phyloP scores from a whole-genome alignment of 2,113 vertebrate species.

The Anolis carolinensis region DNA sequence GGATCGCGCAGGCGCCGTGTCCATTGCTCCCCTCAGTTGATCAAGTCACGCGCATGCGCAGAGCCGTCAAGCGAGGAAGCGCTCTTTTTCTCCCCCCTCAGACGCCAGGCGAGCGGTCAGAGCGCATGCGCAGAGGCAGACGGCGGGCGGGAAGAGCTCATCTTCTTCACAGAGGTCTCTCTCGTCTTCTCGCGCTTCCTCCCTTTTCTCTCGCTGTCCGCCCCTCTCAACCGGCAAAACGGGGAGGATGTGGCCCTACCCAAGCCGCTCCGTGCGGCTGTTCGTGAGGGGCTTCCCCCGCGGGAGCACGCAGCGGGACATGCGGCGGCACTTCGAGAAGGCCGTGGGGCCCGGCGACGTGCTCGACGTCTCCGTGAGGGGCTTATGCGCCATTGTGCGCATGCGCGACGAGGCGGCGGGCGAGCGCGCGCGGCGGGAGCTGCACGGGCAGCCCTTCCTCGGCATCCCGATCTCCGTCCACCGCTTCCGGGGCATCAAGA shows the following conservation, averaged over 20 bases:
- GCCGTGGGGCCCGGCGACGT: slow-evolving; percentile 87
- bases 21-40: no score
- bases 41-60: background rate
- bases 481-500: slow-evolving; percentile 92
- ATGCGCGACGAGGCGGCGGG: slow-evolving; percentile 88
- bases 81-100: background rate
- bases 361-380: slow-evolving; percentile 90
- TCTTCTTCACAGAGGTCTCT: no score
- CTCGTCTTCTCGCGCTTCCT: no score
- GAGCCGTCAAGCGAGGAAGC: background rate
- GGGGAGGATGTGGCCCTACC: no score
- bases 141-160: no score
- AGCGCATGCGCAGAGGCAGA: no score
- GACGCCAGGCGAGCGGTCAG: background rate
- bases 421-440: slow-evolving; percentile 86
- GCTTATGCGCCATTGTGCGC: slow-evolving; percentile 93
- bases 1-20: no score
- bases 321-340: slow-evolving; percentile 87
- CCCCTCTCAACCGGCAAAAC: no score
- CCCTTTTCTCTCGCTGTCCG: no score
- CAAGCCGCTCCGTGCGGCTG: slow-evolving; percentile 61
- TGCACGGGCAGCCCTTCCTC: slow-evolving; percentile 89
- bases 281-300: slow-evolving; percentile 92
- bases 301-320: slow-evolving; percentile 88
- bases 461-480: slow-evolving; percentile 90